phyloP scores from a whole-genome alignment of 2,113 vertebrate species.

The Felis chaus region DNA sequence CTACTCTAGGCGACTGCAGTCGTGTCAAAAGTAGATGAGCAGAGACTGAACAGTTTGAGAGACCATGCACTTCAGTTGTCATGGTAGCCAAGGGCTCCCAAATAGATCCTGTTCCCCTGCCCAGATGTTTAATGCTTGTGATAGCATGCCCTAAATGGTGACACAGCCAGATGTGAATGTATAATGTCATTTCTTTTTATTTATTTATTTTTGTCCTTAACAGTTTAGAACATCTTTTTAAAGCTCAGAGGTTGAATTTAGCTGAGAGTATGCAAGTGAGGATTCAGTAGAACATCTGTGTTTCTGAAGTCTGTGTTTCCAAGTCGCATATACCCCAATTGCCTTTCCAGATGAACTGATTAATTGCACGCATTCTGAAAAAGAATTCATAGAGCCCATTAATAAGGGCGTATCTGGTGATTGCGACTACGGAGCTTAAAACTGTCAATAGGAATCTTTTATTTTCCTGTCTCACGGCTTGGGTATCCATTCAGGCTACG shows the following conservation, averaged over 20 bases:
- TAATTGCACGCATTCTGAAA: not conserved
- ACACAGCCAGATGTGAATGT: constrained; percentile 64
- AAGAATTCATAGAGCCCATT: not conserved
- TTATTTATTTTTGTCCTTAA: constrained; percentile 49
- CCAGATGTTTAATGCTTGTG: constrained; percentile 18
- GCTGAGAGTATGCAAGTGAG: not conserved
- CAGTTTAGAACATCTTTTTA: constrained; percentile 57
- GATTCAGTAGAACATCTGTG: constrained; percentile 47
- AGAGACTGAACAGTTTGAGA: constrained; percentile 63
- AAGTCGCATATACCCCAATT: not conserved
- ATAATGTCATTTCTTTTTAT: constrained; percentile 35
- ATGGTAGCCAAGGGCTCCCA: constrained; percentile 53
- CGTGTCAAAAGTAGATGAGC: constrained; percentile 66
- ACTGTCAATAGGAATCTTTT: constrained; percentile 33
- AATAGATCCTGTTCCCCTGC: not conserved
- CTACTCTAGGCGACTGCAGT: constrained; percentile 63
- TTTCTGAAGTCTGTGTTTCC: constrained; percentile 52
- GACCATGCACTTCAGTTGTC: constrained; percentile 63
- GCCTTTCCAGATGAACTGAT: constrained; percentile 37
- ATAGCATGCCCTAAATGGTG: constrained; percentile 59
- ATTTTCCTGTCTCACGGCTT: not conserved
- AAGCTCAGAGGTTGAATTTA: constrained; percentile 34
- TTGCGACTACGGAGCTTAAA: constrained; percentile 62
- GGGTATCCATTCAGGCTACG: not conserved
- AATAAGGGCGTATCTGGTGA: constrained; percentile 36